Percentiles rank a stretch among this genome's conserved stretches.
Conservation (phyloP, 64 coral and sea anemone genomes). For the Actinia tenebrosa region DNA sequence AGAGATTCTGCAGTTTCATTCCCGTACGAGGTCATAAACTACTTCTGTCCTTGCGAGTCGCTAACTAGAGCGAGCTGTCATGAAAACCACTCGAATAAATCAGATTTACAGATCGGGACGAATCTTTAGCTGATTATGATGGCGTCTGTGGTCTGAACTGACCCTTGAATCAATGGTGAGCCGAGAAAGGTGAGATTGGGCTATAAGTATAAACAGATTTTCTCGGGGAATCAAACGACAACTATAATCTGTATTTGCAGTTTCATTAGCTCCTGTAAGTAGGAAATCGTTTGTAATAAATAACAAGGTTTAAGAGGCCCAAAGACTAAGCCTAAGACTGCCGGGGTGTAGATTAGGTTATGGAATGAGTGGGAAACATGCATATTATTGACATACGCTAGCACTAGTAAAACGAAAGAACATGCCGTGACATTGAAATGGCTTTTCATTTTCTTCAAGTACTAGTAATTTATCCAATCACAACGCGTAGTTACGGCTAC, state of each 20-base stretch:
- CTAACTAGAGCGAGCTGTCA: not conserved
- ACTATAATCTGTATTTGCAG: not conserved
- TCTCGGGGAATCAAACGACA: not conserved
- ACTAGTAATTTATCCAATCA: too few species aligned
- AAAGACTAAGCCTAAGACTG: not conserved
- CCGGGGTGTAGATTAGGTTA: too few species aligned
- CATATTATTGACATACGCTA: too few species aligned
- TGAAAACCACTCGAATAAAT: not conserved
- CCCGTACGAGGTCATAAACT: not conserved
- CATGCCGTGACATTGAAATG: too few species aligned
- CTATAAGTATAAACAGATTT: conserved; percentile 5
- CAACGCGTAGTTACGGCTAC: too few species aligned
- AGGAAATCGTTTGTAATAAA: not conserved
- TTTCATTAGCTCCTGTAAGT: not conserved
- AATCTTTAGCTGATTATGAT: not conserved
- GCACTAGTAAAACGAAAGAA: too few species aligned
- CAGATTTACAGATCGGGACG: not conserved
- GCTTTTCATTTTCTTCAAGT: too few species aligned
- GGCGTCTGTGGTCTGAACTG: conserved; percentile 8
- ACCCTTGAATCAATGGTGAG: not conserved
- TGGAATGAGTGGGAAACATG: too few species aligned
- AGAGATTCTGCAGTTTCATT: not conserved
- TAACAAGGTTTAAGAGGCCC: not conserved
- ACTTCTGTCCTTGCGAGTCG: not conserved
- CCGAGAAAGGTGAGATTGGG: not conserved